A percentile compares a stretch with the other conserved stretches of the same genome.
These are phyloP conservation scores for Teinopalpus imperialis DNA, from an alignment of 2,888 invertebrate species.

Conservation along the genomic window DNA sequence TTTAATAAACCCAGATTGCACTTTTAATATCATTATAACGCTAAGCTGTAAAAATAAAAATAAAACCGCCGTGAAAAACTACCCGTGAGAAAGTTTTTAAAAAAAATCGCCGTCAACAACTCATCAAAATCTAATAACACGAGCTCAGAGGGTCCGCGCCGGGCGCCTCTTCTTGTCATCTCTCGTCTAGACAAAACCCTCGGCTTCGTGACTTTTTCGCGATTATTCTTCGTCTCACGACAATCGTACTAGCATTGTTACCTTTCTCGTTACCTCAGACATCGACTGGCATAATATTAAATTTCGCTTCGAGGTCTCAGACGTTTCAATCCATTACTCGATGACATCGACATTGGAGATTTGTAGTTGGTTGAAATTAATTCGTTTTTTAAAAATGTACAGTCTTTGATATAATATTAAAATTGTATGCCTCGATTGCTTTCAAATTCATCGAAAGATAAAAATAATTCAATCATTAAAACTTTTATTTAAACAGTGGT, in stretches of 20 bases:
- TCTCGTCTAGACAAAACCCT: constrained; percentile 72
- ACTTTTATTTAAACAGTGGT: too few species aligned
- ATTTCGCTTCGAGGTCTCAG: constrained; percentile 60
- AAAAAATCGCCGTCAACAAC: constrained; percentile 57
- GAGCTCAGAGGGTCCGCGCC: constrained; percentile 48
- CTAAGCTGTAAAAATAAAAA: constrained; percentile 9
- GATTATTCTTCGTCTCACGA: constrained; percentile 68
- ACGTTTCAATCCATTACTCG: constrained; percentile 64
- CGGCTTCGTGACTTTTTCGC: constrained; percentile 72
- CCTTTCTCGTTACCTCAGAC: constrained; percentile 49
- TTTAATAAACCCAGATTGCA: constrained; percentile 2
- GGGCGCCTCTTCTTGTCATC: constrained; percentile 51
- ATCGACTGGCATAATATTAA: constrained; percentile 68
- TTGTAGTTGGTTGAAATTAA: constrained; percentile 51
- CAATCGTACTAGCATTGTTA: constrained; percentile 53
- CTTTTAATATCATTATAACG: constrained; percentile 1
- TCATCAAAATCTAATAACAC: constrained; percentile 69
- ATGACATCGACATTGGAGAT: constrained; percentile 64
- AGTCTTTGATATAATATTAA: constrained; percentile 28
- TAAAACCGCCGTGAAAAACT: constrained; percentile 5
- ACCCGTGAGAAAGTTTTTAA: constrained; percentile 25
- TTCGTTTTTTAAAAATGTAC: constrained; percentile 35
- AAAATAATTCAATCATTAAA: too few species aligned
- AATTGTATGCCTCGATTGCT: too few species aligned
- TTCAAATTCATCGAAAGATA: constrained; percentile 31